Conservation (phyloP, 53 echinoderm and acorn worm species). For the Echinometra lucunter region DNA sequence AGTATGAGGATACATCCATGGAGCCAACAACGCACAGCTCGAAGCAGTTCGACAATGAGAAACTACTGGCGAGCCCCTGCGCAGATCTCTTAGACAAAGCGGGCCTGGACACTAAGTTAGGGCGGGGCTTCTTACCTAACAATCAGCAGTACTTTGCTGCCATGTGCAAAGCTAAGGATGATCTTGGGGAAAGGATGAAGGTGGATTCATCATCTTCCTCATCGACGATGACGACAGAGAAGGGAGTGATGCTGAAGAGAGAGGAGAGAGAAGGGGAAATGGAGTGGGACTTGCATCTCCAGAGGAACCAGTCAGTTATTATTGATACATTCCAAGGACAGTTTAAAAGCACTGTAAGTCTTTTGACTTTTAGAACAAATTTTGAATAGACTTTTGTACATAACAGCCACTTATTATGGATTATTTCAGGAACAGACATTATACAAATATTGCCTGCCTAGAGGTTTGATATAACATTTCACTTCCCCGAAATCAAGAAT, state of each 20-base stretch:
- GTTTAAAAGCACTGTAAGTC: constrained; percentile 97
- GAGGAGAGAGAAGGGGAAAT: constrained; percentile 82
- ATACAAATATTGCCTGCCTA: too few relatives aligned
- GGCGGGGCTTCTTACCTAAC: constrained; percentile 76
- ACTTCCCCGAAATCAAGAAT: too few relatives aligned
- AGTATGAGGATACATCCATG: neutral
- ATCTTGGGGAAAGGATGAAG: constrained; percentile 73
- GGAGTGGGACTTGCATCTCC: constrained; percentile 88
- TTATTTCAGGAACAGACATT: too few relatives aligned
- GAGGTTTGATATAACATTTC: too few relatives aligned
- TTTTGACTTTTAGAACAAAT: neutral
- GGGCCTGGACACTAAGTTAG: constrained; percentile 67
- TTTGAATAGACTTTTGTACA: too few relatives aligned
- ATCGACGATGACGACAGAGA: constrained; percentile 36
- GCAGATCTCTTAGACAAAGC: constrained; percentile 31
- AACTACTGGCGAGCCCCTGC: constrained; percentile 28
- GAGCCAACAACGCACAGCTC: constrained; percentile 56
- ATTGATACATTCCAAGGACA: constrained; percentile 99
- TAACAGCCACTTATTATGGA: too few relatives aligned
- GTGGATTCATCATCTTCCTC: constrained; percentile 61
- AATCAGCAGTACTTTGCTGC: constrained; percentile 80
- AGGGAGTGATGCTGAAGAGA: constrained; percentile 49
- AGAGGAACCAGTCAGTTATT: constrained; percentile 86
- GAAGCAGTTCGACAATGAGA: constrained; percentile 54
- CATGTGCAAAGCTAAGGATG: constrained; percentile 68